These are phyloP conservation scores for Nephotettix cincticeps DNA, from an alignment of 1,140 invertebrate species.

Conservation along the genomic window DNA sequence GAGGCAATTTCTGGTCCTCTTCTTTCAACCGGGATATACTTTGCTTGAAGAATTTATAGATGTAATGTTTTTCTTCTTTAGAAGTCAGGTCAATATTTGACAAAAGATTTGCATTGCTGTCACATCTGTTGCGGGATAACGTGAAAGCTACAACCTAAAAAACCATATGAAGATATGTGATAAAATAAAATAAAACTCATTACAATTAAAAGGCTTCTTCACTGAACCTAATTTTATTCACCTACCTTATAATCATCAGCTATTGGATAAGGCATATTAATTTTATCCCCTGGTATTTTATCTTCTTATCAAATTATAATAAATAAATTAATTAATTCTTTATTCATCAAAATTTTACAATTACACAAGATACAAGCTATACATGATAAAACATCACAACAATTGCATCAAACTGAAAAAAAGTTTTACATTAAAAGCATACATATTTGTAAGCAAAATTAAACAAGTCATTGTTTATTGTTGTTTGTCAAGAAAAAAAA, in stretches of 20 bases:
- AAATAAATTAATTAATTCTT: too few relatives aligned
- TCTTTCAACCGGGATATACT: constrained; percentile 73
- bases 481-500: too few relatives aligned
- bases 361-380: too few relatives aligned
- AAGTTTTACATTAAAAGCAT: too few relatives aligned
- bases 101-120: constrained; percentile 72
- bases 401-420: too few relatives aligned
- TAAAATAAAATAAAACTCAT: neutral
- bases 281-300: too few relatives aligned
- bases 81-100: constrained; percentile 79
- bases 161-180: neutral
- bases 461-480: too few relatives aligned
- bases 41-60: constrained; percentile 79
- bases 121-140: constrained; percentile 84
- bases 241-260: neutral
- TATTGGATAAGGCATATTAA: too few relatives aligned
- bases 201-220: constrained; percentile 63
- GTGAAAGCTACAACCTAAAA: constrained; percentile 95
- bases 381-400: too few relatives aligned
- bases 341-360: too few relatives aligned
- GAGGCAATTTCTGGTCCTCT: constrained; percentile 83
- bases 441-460: too few relatives aligned
- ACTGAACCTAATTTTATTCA: constrained; percentile 48
- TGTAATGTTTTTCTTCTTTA: constrained; percentile 76
- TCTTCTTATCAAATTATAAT: too few relatives aligned